Percentiles rank a stretch among this genome's conserved stretches.
Conservation (phyloP, 2,888 invertebrate genomes). For the Lithophane semibrunnea region DNA sequence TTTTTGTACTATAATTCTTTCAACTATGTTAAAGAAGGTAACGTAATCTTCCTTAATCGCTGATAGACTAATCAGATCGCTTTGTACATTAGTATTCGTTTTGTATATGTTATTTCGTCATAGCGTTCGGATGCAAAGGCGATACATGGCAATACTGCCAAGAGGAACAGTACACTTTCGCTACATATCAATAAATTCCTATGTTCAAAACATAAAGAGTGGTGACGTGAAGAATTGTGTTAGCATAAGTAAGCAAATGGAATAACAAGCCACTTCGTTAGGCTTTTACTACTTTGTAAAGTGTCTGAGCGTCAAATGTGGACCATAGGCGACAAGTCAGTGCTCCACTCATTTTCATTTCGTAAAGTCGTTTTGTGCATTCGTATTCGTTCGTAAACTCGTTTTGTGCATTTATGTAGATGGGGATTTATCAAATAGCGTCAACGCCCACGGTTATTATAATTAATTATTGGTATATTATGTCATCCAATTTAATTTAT, state of each 20-base stretch:
- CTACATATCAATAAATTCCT: slow-evolving; percentile 60
- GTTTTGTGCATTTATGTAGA: neutral
- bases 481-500: neutral
- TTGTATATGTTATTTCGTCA: slow-evolving; percentile 54
- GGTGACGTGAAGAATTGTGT: slow-evolving; percentile 42
- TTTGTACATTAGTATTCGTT: slow-evolving; percentile 60
- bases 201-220: slow-evolving; percentile 59
- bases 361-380: neutral
- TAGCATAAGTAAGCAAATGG: slow-evolving; percentile 58
- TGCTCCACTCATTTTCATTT: neutral
- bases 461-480: neutral
- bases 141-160: slow-evolving; percentile 62
- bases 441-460: neutral
- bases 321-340: neutral
- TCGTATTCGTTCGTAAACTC: neutral
- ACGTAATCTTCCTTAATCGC: slow-evolving; percentile 41
- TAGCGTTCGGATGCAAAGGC: slow-evolving; percentile 61
- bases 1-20: slow-evolving; percentile 35
- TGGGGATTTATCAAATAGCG: neutral
- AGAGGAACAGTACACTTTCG: slow-evolving; percentile 64
- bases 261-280: slow-evolving; percentile 51
- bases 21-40: slow-evolving; percentile 67
- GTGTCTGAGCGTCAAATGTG: slow-evolving; percentile 4
- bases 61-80: slow-evolving; percentile 45
- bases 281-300: slow-evolving; percentile 23